Evolutionary conservation across 2,888 invertebrate genomes (phyloP), one percentile per base, ranked within the genome.

Genomic region (Nymphalis polychloros): DNA sequence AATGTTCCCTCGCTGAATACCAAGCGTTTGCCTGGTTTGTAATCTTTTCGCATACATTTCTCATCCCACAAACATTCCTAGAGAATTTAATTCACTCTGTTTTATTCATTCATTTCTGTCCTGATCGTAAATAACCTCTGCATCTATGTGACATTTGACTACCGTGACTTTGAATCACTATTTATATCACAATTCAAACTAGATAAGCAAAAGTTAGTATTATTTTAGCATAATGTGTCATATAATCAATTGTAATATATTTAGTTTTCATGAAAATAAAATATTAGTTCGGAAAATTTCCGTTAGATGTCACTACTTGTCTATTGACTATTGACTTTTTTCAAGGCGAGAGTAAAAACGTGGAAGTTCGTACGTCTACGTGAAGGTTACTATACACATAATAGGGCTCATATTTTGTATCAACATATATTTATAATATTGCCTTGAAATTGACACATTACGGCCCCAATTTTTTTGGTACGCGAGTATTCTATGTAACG

Each of bases 251-350:
- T 20, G 57, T 52, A 60, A 55, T 62, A 63, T 59, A 59, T 59
- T 55, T 47, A 17, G 68, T 69, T 71, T 53, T 63, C 62, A 59
- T 59, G 61, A 73, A 66, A 66, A 64, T 65, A 52, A 23, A 55
- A 31, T 31, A 64, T 63, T 66, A 74, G 74, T 79, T 76, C 70
- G 71, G 65, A 75, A 70, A 73, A 72, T 69, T 63, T 31, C 65
- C 76, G 67, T 73, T 74, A 88, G 88, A 81, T 87, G 88, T 80
- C 88, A 85, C 85, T 78, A 82, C 72, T 57, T 16, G 76, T 73
- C 63, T 66, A 72, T 72, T 72, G 68, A 64, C 79, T 78, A 81
- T 81, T 79, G 81, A 80, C 81, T 79, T 80, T 76, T 72, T 73
- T 68, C 73, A 71, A 72, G 72, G 72, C 69, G 63, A 71, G 68